Evolutionary conservation across 2,113 vertebrate genomes (phyloP), one percentile per base, ranked within the genome.

Genomic region (Gadus chalcogrammus): DNA sequence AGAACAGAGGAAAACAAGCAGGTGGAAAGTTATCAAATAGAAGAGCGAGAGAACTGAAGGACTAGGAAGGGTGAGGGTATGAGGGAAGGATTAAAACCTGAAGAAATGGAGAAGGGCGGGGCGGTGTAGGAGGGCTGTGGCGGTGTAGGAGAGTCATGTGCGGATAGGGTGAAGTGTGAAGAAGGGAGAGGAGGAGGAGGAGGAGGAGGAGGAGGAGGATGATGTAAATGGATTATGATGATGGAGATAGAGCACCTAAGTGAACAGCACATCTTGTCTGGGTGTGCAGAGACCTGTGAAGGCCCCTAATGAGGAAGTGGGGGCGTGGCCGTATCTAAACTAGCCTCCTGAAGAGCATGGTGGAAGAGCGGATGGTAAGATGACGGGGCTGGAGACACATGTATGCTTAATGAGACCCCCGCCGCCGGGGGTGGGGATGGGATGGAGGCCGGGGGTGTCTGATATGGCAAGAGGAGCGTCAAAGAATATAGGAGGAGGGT

Each of bases 381-480:
- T 83, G 79, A 65, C 71, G 35, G 38, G 60, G 78, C 68, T 61
- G 76, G 61, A 71, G 79, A 79, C 64, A 48, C 75, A 69, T 1
- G 35, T 15, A 60, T 74, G 72, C 76, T 73, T 80, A 87, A 88
- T 81, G 77, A 76, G 64, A 74, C 72, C 64, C 80, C 74, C 48
- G 22, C 17, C 52, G 71, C 69, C 53, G 62, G 35, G 62, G 61
- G 67, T 27, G 55, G 58, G 75, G 58, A 58, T 69, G 68, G 69
- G 68, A 65, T 64, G 74, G 65, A n/a, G 59, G 63, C 67, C 59
- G 70, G 76, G 79, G 80, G 80, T 68, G 77, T 82, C 77, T 63
- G 48, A 68, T 82, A 83, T 86, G 70, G 79, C 77, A 13, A 86
- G 69, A 86, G 73, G 78, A 85, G 82, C 75, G 82, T 85, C 69